Conservation (phyloP, 35 echinoderm and acorn worm species). For the Ptychodera flava region DNA sequence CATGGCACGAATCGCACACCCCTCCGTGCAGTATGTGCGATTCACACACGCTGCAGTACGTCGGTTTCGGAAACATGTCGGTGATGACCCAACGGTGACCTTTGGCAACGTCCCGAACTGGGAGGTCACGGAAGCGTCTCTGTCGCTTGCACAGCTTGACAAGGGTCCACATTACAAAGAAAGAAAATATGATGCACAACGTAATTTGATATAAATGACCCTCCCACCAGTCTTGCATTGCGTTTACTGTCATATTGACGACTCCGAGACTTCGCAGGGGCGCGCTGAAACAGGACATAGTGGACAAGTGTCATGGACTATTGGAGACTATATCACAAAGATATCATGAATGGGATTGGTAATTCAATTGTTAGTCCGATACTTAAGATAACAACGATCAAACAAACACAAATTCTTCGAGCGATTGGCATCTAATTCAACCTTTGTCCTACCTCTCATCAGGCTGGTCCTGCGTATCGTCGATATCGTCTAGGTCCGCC, state of each 20-base stretch:
- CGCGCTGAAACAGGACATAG: neutral
- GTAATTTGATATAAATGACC: neutral
- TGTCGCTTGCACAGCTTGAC: neutral
- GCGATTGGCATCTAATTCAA: no score
- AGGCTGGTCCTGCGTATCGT: no score
- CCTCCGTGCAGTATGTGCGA: constrained; percentile 27
- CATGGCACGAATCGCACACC: constrained; percentile 21
- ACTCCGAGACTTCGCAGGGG: neutral
- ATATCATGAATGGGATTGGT: no score
- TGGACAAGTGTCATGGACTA: neutral
- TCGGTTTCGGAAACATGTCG: constrained; percentile 8
- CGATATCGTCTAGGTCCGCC: no score
- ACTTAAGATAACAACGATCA: no score
- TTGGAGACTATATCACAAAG: no score
- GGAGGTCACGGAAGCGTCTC: neutral
- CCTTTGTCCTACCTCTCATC: no score
- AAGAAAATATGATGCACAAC: neutral
- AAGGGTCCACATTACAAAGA: neutral
- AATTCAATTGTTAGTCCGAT: no score
- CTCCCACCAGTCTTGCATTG: no score
- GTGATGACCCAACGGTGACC: constrained; percentile 21
- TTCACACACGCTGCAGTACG: constrained; percentile 34
- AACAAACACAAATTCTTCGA: no score
- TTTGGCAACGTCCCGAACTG: constrained; percentile 7
- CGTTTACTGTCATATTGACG: neutral